Base-by-base conservation (phyloP, 1,140 invertebrate genomes). In the Bicyclus anynana region DNA sequence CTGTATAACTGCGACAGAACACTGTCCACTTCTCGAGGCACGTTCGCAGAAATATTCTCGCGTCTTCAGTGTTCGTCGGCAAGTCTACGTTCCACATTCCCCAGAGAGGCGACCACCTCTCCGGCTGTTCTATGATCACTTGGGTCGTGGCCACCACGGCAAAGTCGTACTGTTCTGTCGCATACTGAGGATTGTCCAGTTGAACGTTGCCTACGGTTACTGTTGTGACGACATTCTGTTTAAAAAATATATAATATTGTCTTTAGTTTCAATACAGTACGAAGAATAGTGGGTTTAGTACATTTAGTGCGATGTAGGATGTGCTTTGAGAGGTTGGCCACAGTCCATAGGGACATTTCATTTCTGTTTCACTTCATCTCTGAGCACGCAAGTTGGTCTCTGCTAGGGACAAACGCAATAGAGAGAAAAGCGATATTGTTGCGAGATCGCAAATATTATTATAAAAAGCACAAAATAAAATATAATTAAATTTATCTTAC, bases 171-270 rank as follows among this genome's bases (percentile, higher is more conserved):
- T 77, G 67, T 0, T 77, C 82, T 0, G 42, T 77, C 6, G 72
- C 67, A 53, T 83, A 79, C 35, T 84, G 81, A 0, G 67, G 50
- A 52, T 87, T 87, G 60, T 85, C 84, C 13, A 84, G 53, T 59
- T 87, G 79, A 0, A 82, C 49, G 35, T 80, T 75, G 0, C 68
- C 59, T 53, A 84, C 59, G 0, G 80, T 62, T 2, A 84, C 0
- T 14, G 55, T 59, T 2, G 72, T 67, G 38, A 58, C 61, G 9
- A 59, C 67, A 55, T 61, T 73, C 82, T 83, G 69, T 52, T 58
- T n/a, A 21, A 17, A 48, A 14, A 13, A 35, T 35, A 35, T 40
- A 40, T 1, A 18, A 18, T 40, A 40, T 3, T 9, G 6, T 18
- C 16, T 16, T 16, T 21, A 33, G 9, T 12, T 26, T 20, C n/a